Percentiles rank a stretch among this genome's conserved stretches.
Evolutionary conservation across 1,140 invertebrate genomes (phyloP).

Genomic region (Trissolcus basalis): DNA sequence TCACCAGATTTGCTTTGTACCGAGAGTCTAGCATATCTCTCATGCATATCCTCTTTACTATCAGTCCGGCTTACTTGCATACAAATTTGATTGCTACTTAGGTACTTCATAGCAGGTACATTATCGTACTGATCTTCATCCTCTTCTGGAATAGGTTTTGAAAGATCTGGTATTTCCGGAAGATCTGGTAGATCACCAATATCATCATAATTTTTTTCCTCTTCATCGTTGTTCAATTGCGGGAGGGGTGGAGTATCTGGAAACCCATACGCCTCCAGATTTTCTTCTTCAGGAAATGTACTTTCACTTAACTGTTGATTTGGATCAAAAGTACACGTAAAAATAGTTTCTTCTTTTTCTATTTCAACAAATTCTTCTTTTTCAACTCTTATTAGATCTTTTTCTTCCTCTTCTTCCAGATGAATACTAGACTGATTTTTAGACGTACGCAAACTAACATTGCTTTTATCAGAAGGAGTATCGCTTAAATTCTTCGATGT

Average conservation of each 20-base stretch:
- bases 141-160: conserved; percentile 69
- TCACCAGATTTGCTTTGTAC: conserved; percentile 61
- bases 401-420: conserved; percentile 25
- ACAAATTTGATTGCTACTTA: conserved; percentile 63
- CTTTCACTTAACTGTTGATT: conserved; percentile 69
- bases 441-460: conserved; percentile 65
- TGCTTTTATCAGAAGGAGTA: conserved; percentile 72
- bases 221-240: conserved; percentile 66
- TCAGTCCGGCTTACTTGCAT: conserved; percentile 69
- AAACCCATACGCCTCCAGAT: conserved; percentile 19
- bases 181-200: conserved; percentile 62
- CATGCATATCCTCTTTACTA: conserved; percentile 73
- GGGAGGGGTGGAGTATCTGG: conserved; percentile 64
- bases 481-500: conserved; percentile 73
- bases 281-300: conserved; percentile 66
- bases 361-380: conserved; percentile 39
- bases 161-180: conserved; percentile 60
- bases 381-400: conserved; percentile 39
- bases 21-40: conserved; percentile 68
- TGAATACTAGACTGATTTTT: conserved; percentile 40
- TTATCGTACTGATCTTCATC: conserved; percentile 74
- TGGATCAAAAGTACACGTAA: conserved; percentile 57
- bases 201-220: conserved; percentile 66
- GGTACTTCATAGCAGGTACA: conserved; percentile 72
- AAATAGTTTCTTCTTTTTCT: conserved; percentile 28